Evolutionary conservation across 2,113 vertebrate species (phyloP).

Genomic region (Apistogramma diplotaenia): DNA sequence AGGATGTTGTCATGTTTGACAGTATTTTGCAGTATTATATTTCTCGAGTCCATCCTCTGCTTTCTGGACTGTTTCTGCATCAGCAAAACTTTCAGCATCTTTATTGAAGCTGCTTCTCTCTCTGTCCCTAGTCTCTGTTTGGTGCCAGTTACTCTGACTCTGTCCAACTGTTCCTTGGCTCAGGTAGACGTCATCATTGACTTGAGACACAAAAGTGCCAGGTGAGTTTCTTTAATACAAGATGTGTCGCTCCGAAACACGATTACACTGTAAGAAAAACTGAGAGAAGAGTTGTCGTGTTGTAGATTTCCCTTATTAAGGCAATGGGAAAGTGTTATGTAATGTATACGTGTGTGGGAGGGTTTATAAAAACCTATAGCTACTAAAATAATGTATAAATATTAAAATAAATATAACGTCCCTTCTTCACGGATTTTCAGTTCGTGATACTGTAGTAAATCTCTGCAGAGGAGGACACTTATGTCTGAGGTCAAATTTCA

Average conservation of each 20-base stretch:
- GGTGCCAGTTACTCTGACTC: constrained; percentile 89
- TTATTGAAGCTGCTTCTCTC: not conserved
- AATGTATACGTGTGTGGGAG: not conserved
- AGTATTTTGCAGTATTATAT: not conserved
- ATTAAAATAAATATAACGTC: too few species aligned
- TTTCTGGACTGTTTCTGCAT: not conserved
- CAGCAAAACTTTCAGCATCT: not conserved
- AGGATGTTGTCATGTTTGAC: not conserved
- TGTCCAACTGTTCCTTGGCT: constrained; percentile 91
- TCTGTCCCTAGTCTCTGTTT: constrained; percentile 85
- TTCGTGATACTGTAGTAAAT: too few species aligned
- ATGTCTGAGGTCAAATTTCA: too few species aligned
- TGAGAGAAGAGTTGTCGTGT: not conserved
- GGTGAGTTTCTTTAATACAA: constrained; percentile 72
- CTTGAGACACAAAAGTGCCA: constrained; percentile 86
- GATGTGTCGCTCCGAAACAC: not conserved
- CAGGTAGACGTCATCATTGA: constrained; percentile 92
- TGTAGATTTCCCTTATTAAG: too few species aligned
- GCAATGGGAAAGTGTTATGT: rapidly evolving
- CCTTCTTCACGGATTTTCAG: too few species aligned
- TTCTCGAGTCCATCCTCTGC: not conserved
- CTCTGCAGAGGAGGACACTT: too few species aligned
- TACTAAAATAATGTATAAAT: not conserved
- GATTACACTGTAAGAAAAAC: not conserved
- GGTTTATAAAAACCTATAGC: not conserved